Base-by-base conservation (phyloP, 2,888 invertebrate species). In the Anthrax anthrax region DNA sequence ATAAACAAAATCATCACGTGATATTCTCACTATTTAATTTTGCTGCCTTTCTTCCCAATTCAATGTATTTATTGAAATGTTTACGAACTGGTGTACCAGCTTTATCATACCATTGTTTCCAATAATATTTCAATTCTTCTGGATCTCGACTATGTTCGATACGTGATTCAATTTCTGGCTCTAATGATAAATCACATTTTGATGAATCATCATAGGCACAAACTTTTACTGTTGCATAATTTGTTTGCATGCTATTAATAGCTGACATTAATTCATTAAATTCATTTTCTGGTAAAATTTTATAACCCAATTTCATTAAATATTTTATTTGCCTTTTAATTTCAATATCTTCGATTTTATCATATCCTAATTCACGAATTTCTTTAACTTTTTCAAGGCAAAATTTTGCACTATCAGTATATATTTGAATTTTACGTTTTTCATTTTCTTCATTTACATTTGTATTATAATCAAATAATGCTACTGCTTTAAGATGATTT, bases 91-190 rank as follows among this genome's bases (percentile, higher is more conserved):
- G 73, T 2, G 81, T 76, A 1, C 83, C 84, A 0, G 81, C 80
- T 16, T 72, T 77, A 50, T 82, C 77, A 53, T 90, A 75, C 87
- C 88, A 92, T 55, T 82, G 76, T 8, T 76, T 64, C 91, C 91
- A 92, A 3, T 79, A 72, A 59, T 86, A 76, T 55, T 80, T 75
- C 54, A 92, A 64, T 59, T 86, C 84, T 2, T 83, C 78, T 1
- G 85, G 81, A 60, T 91, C 75, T 40, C 80, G 73, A 49, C 84
- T 84, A 27, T 70, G 74, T 0, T 76, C 66, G 51, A 88, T 65
- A n/a, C 81, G 73, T 50, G 80, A 76, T 1, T 78, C 61, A 19
- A 67, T 57, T 41, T 64, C 60, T 52, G 87, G 86, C 60, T 86
- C 85, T 43, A 87, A 68, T 13, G 75, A 62, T 14, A 86, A 61